phyloP scores from a whole-genome alignment of 2,113 vertebrate genomes.

The Menura novaehollandiae region DNA sequence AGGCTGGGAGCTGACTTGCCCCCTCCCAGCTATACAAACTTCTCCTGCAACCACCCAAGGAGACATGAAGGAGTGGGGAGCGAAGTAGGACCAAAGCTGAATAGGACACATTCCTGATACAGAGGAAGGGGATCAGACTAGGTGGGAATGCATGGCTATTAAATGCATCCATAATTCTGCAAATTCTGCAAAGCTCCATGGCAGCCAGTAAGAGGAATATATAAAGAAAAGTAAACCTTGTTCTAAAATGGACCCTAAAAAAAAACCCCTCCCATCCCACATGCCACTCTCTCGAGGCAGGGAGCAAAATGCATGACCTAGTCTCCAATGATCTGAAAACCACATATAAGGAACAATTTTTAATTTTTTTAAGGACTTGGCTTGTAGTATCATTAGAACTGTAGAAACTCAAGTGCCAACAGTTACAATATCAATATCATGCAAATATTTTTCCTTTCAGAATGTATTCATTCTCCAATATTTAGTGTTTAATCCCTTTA shows the following conservation, averaged over 20 bases:
- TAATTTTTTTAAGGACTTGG: neutral
- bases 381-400: neutral
- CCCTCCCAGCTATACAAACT: neutral
- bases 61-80: fast-evolving
- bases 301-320: neutral
- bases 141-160: neutral
- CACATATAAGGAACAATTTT: neutral
- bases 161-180: neutral
- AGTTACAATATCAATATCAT: neutral
- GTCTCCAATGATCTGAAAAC: neutral
- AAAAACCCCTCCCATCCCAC: neutral
- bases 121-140: neutral
- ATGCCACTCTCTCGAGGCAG: fast-evolving
- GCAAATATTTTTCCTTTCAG: neutral
- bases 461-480: neutral
- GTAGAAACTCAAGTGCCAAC: neutral
- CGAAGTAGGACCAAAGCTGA: neutral
- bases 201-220: neutral
- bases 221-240: neutral
- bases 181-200: neutral
- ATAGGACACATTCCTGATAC: neutral
- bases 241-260: neutral
- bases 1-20: neutral
- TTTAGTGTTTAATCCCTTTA: neutral
- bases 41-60: neutral